Percentiles rank a stretch among this genome's conserved stretches.
Conservation (phyloP, 2,797 vertebrate genomes). For the Helostoma temminkii region DNA sequence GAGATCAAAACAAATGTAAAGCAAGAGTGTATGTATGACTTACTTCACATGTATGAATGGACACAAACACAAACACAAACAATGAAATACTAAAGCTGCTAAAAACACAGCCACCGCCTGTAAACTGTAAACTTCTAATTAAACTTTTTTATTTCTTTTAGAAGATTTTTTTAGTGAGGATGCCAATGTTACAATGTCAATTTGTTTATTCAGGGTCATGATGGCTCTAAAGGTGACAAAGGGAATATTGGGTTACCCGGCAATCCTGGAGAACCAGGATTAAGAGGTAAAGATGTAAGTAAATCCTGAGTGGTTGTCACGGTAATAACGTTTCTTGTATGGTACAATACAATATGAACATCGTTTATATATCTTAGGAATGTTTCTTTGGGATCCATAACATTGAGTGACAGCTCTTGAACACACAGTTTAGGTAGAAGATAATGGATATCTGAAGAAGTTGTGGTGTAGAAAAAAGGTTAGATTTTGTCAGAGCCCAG, state of each 20-base stretch:
- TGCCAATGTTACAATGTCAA: not conserved
- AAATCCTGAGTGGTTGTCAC: slow-evolving; percentile 79
- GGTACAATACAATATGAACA: slow-evolving; percentile 10
- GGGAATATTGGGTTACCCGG: slow-evolving; percentile 83
- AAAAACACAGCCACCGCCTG: no score
- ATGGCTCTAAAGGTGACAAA: slow-evolving; percentile 85
- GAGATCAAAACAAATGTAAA: no score
- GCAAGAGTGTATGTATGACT: no score
- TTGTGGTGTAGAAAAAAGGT: not conserved
- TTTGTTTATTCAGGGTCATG: slow-evolving; percentile 83
- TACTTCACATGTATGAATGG: no score
- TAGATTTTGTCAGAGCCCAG: not conserved
- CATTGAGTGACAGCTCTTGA: not conserved
- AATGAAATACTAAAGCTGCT: no score
- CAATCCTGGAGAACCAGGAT: slow-evolving; percentile 85
- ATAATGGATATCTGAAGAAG: not conserved
- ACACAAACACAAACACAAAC: no score
- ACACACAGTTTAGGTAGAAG: not conserved
- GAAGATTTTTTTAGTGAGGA: not conserved
- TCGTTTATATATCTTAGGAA: not conserved
- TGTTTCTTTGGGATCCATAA: not conserved
- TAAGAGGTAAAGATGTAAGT: slow-evolving; percentile 98
- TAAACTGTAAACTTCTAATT: not conserved
- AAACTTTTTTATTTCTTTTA: no score
- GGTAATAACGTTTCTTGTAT: slow-evolving; percentile 26